Conservation (phyloP, 2,113 vertebrate genomes). For the Neogobius melanostomus region DNA sequence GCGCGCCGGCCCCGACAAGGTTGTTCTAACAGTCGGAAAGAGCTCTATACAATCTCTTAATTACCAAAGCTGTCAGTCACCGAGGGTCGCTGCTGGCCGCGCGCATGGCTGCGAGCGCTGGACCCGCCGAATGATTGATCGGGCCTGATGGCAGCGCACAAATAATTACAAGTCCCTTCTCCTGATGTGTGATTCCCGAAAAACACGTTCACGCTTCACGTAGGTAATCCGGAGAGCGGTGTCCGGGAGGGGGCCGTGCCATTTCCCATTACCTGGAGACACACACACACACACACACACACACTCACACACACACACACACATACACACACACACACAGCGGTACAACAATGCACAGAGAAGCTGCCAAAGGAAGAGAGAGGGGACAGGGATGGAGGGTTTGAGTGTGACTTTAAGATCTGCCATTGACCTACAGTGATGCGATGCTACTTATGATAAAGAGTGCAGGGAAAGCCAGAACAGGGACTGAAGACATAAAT, state of each 20-base stretch:
- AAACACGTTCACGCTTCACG: slow-evolving; percentile 90
- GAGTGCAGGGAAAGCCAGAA: too few relatives aligned
- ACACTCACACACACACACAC: slow-evolving; percentile 73
- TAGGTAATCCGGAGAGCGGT: slow-evolving; percentile 86
- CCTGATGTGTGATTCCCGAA: slow-evolving; percentile 91
- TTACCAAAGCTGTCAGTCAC: slow-evolving; percentile 99
- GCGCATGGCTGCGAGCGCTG: slow-evolving; percentile 83
- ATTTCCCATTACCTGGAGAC: slow-evolving; percentile 94
- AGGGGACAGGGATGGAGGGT: slow-evolving; percentile 78
- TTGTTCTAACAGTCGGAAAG: slow-evolving; percentile 93
- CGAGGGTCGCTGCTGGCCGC: slow-evolving; percentile 80
- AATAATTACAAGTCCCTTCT: slow-evolving; percentile 93
- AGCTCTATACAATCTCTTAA: slow-evolving; percentile 97
- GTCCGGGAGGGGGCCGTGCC: slow-evolving; percentile 91
- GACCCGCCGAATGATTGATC: slow-evolving; percentile 91
- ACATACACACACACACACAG: slow-evolving; percentile 67
- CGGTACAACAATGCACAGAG: slow-evolving; percentile 71
- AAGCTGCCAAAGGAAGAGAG: slow-evolving; percentile 39
- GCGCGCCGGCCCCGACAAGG: slow-evolving; percentile 93
- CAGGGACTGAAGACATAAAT: too few relatives aligned
- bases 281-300: slow-evolving; percentile 66
- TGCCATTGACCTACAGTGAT: too few relatives aligned
- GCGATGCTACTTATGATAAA: too few relatives aligned
- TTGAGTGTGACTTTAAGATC: slow-evolving; percentile 73
- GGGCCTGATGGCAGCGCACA: slow-evolving; percentile 92